A percentile compares a stretch with the other conserved stretches of the same genome.
Conservation (phyloP, 1,140 invertebrate species). For the Neodiprion pinetum region DNA sequence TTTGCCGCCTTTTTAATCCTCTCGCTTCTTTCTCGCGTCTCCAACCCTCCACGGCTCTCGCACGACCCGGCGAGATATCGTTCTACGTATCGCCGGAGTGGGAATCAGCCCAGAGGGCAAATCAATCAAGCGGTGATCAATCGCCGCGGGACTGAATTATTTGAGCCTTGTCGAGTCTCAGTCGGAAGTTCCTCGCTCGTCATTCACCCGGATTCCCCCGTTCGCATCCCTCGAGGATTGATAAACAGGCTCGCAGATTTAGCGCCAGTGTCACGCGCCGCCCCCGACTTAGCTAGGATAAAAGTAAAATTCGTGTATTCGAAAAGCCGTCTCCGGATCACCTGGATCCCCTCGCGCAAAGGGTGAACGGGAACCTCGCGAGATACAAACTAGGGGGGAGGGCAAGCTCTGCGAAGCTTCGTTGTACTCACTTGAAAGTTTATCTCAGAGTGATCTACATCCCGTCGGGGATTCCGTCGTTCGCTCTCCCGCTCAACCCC, state of each 20-base stretch:
- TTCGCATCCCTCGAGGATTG: neutral
- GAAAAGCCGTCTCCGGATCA: neutral
- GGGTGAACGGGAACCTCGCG: neutral
- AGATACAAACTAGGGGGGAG: neutral
- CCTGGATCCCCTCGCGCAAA: neutral
- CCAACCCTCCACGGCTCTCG: neutral
- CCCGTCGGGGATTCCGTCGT: too few relatives aligned
- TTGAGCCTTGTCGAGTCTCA: neutral
- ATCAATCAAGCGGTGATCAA: slow-evolving; percentile 12
- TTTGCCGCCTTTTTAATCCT: neutral
- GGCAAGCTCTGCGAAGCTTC: neutral
- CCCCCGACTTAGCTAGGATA: neutral
- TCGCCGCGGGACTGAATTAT: slow-evolving; percentile 5
- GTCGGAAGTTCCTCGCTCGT: neutral
- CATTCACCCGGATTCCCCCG: neutral
- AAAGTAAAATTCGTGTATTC: slow-evolving; percentile 3
- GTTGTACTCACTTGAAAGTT: neutral
- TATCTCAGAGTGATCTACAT: neutral
- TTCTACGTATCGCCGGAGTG: neutral
- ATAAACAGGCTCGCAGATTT: slow-evolving; percentile 5
- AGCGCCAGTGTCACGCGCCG: neutral
- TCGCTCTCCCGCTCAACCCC: too few relatives aligned
- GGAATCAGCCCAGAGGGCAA: slow-evolving; percentile 8
- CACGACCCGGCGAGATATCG: neutral
- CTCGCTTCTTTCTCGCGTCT: neutral